Evolutionary conservation across 2,888 invertebrate species (phyloP).

Genomic region (Trissonchulus sp.): DNA sequence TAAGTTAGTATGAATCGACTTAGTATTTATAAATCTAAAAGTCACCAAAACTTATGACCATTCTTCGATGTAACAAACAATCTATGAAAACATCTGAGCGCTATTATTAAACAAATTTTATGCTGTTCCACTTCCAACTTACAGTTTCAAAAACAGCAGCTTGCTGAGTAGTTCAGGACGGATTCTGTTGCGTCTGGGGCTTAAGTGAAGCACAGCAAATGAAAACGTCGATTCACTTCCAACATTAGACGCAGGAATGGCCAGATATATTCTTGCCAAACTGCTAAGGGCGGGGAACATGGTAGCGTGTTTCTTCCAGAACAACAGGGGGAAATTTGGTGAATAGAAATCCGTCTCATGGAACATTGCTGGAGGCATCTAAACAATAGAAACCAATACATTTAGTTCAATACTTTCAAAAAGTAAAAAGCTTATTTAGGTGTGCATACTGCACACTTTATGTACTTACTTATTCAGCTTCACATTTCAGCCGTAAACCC

Average conservation of each 20-base stretch:
- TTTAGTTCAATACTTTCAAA: no score
- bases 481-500: no score
- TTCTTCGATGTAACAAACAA: no score
- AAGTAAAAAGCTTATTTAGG: no score
- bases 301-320: background rate
- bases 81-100: background rate
- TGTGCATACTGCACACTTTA: no score
- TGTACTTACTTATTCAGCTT: no score
- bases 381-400: no score
- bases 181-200: background rate
- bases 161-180: background rate
- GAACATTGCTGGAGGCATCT: no score
- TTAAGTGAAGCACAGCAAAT: background rate
- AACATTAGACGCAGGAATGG: background rate
- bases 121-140: background rate
- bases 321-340: background rate
- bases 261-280: background rate
- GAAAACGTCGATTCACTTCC: background rate
- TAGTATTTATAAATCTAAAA: no score
- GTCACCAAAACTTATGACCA: no score
- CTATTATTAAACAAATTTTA: background rate
- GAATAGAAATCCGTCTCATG: constrained; percentile 1
- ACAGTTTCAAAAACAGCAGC: background rate
- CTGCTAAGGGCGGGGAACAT: background rate
- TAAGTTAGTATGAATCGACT: no score